A percentile compares a stretch with the other conserved stretches of the same genome.
These are phyloP conservation scores for Ondatra zibethicus DNA, from an alignment of 2,113 vertebrate species.

Conservation along the genomic window DNA sequence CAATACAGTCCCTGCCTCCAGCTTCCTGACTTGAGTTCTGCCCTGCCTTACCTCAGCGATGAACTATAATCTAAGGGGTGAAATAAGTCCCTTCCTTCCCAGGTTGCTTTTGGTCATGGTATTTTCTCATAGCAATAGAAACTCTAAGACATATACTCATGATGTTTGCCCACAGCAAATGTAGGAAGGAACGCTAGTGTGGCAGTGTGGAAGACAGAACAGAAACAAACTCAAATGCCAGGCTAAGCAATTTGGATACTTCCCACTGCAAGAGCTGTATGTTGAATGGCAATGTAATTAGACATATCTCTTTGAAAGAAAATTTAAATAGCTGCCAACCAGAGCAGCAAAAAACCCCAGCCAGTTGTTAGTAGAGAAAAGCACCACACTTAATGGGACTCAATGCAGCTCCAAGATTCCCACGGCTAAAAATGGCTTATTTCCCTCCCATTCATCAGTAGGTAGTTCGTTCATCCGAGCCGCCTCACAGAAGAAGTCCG, in stretches of 20 bases:
- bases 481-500: conserved; percentile 3
- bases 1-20: not conserved
- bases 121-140: not conserved
- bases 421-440: not conserved
- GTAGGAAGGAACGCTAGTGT: not conserved
- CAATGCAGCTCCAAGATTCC: conserved; percentile 22
- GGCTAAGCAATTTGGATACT: conserved; percentile 2
- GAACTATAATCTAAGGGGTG: not conserved
- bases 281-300: conserved; percentile 5
- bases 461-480: not conserved
- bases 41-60: not conserved
- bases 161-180: not conserved
- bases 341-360: not conserved
- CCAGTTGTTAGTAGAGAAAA: not conserved
- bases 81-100: not conserved
- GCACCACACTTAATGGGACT: not conserved
- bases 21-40: not conserved
- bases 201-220: not conserved
- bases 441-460: not conserved
- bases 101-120: not conserved
- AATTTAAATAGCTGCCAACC: conserved; percentile 42
- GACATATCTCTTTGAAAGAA: not conserved
- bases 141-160: not conserved
- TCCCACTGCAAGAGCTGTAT: not conserved
- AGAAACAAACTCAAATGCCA: conserved; percentile 22